Conservation (phyloP, 2,113 vertebrate genomes). For the Castor canadensis region DNA sequence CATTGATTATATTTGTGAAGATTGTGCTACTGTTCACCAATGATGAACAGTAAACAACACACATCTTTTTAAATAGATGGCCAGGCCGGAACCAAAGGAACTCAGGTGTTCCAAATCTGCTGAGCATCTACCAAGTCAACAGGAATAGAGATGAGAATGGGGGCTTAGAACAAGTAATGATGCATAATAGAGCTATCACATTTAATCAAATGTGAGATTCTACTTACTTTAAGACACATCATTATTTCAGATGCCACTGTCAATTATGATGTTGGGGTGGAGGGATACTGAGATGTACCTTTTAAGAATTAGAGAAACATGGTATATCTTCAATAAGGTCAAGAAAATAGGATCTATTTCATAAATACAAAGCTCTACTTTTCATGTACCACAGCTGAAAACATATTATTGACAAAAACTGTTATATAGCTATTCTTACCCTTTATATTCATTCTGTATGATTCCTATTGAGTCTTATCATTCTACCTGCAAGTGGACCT, state of each 20-base stretch:
- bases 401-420: not conserved
- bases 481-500: not conserved
- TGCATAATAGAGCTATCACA: not conserved
- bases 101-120: not conserved
- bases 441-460: not conserved
- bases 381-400: not conserved
- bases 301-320: constrained; percentile 39
- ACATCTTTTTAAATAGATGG: constrained; percentile 45
- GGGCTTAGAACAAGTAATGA: constrained; percentile 21
- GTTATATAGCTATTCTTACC: not conserved
- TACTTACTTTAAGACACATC: constrained; percentile 21
- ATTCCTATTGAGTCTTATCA: not conserved
- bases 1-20: constrained; percentile 60
- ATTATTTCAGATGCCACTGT: not conserved
- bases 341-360: constrained; percentile 2
- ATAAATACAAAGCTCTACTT: constrained; percentile 36
- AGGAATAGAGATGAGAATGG: constrained; percentile 13
- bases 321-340: not conserved
- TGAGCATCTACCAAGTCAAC: not conserved
- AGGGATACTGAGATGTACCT: not conserved
- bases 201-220: constrained; percentile 26
- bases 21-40: constrained; percentile 32
- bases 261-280: not conserved
- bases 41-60: constrained; percentile 15
- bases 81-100: not conserved